phyloP scores from a whole-genome alignment of 2,113 vertebrate species.

The Vulpes ferrilata region DNA sequence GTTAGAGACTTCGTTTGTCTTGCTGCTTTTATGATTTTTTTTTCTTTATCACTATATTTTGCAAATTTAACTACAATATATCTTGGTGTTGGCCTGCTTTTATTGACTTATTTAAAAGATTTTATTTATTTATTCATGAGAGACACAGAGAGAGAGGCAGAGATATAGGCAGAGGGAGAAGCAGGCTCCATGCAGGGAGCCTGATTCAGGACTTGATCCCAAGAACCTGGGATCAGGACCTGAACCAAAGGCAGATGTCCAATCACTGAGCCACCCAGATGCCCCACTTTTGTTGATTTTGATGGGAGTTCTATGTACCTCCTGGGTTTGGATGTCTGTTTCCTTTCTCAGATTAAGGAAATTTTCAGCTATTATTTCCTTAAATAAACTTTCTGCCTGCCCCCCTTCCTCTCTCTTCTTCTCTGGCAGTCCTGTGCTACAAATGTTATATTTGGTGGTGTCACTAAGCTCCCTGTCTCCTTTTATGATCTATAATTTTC shows the following conservation, averaged over 20 bases:
- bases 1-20: background rate
- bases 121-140: too few relatives aligned
- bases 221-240: too few relatives aligned
- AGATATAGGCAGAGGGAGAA: too few relatives aligned
- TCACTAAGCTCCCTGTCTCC: background rate
- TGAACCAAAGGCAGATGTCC: too few relatives aligned
- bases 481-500: background rate
- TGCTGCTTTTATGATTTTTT: background rate
- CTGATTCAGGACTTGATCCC: too few relatives aligned
- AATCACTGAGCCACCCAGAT: too few relatives aligned
- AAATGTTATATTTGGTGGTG: background rate
- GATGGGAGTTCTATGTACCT: background rate
- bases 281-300: background rate
- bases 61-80: background rate
- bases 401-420: background rate
- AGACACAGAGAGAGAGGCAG: too few relatives aligned
- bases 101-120: background rate
- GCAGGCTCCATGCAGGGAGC: too few relatives aligned
- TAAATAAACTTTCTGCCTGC: background rate
- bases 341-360: background rate
- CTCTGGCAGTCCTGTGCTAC: background rate
- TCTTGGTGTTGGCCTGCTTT: background rate
- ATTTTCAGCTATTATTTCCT: background rate
- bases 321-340: background rate
- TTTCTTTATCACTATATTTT: background rate